These are phyloP conservation scores for Diachasma alloeum DNA, from an alignment of 1,140 invertebrate genomes.

Conservation along the genomic window DNA sequence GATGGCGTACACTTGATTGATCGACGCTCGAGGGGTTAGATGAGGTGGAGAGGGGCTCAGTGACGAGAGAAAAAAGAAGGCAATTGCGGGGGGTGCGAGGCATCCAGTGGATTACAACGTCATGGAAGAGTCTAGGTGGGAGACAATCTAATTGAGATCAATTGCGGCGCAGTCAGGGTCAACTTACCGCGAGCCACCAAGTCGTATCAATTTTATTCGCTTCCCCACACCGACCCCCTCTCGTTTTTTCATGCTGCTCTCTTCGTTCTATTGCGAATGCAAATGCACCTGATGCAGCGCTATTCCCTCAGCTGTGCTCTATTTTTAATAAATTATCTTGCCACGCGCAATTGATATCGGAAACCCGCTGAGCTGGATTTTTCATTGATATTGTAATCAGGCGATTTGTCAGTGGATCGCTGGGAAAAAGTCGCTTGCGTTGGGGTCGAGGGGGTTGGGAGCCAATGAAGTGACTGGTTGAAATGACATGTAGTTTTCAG, in stretches of 20 bases:
- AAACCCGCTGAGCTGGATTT: not conserved
- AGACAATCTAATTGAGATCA: constrained; percentile 58
- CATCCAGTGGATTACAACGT: not conserved
- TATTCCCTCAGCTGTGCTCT: not conserved
- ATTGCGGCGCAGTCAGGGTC: constrained; percentile 54
- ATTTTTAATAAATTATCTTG: not conserved
- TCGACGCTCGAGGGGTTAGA: not conserved
- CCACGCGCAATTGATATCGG: not conserved
- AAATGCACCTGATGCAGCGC: not conserved
- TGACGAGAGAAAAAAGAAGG: not conserved
- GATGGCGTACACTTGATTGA: constrained; percentile 39
- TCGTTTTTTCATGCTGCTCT: too few species aligned
- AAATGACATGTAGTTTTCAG: too few species aligned
- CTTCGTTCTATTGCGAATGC: not conserved
- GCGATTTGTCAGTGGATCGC: not conserved
- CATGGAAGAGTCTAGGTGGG: constrained; percentile 8
- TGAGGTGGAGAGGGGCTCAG: not conserved
- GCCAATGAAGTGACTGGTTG: not conserved
- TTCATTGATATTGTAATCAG: not conserved
- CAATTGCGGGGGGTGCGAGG: constrained; percentile 25
- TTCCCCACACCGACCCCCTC: not conserved
- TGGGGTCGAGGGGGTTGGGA: not conserved
- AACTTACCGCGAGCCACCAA: constrained; percentile 37
- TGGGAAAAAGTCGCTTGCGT: not conserved
- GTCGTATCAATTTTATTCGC: not conserved